phyloP scores from a whole-genome alignment of 2,888 invertebrate species.

The Acanthococcus lagerstroemiae region DNA sequence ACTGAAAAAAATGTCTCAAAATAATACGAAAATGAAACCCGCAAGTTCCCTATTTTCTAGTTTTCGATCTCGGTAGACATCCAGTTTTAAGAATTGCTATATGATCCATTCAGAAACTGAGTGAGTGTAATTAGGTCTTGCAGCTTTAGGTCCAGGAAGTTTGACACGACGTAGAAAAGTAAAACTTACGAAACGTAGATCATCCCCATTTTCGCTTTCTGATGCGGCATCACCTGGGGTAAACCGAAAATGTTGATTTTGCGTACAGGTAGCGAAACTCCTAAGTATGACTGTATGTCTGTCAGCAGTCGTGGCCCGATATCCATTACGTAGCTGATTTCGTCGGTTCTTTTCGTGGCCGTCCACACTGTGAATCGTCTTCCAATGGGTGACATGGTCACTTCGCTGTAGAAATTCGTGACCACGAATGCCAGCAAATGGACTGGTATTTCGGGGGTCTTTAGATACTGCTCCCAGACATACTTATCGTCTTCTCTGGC shows the following conservation, averaged over 20 bases:
- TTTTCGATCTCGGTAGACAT: too few species aligned
- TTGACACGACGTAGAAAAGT: too few species aligned
- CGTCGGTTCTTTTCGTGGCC: background rate
- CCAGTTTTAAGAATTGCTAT: too few species aligned
- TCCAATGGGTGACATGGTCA: background rate
- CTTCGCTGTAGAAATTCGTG: slow-evolving; percentile 7
- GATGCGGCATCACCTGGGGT: slow-evolving; percentile 12
- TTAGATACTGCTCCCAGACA: background rate
- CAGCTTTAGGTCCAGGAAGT: too few species aligned
- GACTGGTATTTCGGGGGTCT: background rate
- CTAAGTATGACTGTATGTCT: slow-evolving; percentile 9
- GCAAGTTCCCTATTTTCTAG: too few species aligned
- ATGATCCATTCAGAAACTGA: too few species aligned
- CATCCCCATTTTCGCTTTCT: slow-evolving; percentile 19
- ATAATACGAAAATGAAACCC: too few species aligned
- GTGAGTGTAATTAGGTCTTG: too few species aligned
- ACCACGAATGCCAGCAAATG: slow-evolving; percentile 6
- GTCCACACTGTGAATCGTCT: slow-evolving; percentile 15
- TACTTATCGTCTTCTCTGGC: background rate
- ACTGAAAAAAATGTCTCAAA: too few species aligned
- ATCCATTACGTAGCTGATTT: background rate
- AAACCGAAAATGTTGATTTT: slow-evolving; percentile 16
- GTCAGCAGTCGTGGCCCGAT: background rate
- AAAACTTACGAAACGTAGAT: slow-evolving; percentile 25
- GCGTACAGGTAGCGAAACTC: background rate